phyloP scores from a whole-genome alignment of 2,888 invertebrate species.

The Lepidocyrtoides sp. region DNA sequence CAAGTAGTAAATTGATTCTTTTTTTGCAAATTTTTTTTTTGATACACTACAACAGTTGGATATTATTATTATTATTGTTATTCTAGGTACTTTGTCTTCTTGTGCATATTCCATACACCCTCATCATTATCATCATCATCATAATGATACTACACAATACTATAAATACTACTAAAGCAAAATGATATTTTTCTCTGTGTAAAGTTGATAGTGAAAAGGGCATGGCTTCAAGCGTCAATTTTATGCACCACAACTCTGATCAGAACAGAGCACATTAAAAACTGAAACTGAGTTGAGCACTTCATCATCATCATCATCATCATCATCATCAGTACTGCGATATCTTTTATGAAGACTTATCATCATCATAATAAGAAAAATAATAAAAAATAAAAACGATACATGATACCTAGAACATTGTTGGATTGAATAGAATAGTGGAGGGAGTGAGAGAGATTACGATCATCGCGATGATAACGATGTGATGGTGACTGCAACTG shows the following conservation, averaged over 20 bases:
- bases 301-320: slow-evolving; percentile 33
- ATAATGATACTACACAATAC: too few species aligned
- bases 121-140: too few species aligned
- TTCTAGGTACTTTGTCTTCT: slow-evolving; percentile 21
- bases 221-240: slow-evolving; percentile 79
- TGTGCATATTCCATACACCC: too few species aligned
- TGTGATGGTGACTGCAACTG: neutral
- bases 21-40: slow-evolving; percentile 10
- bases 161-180: neutral
- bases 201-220: slow-evolving; percentile 53
- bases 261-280: neutral
- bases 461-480: neutral
- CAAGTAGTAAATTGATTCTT: neutral
- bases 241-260: slow-evolving; percentile 72
- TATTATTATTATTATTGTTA: too few species aligned
- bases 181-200: too few species aligned
- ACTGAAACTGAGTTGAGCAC: neutral
- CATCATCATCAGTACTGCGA: slow-evolving; percentile 30
- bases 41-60: neutral
- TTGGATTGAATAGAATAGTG: too few species aligned
- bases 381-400: slow-evolving; percentile 20
- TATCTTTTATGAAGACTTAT: slow-evolving; percentile 33
- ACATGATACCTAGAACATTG: slow-evolving; percentile 3
- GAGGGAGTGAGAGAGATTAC: neutral
- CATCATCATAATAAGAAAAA: slow-evolving; percentile 6